Evolutionary conservation across 2,797 vertebrate species (phyloP).

Genomic region (Ambastaia sidthimunki): DNA sequence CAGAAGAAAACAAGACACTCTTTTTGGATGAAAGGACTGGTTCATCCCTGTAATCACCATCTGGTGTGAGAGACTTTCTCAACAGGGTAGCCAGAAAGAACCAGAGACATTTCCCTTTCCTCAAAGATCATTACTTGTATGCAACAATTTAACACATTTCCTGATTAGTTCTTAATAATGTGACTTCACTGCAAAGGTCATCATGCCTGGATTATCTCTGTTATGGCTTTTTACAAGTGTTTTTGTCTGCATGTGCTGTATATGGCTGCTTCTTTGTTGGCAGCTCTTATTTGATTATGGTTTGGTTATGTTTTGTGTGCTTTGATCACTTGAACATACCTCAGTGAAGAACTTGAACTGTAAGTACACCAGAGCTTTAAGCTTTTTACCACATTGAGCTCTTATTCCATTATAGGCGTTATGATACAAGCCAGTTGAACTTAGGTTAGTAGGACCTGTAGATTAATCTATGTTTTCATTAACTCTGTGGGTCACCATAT

Average conservation of each 20-base stretch:
- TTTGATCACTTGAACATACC: too few relatives aligned
- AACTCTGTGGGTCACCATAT: slow-evolving; percentile 25
- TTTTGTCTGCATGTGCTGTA: not conserved
- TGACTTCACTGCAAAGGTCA: not conserved
- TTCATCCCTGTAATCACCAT: slow-evolving; percentile 12
- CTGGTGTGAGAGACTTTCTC: slow-evolving; percentile 40
- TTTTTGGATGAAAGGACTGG: not conserved
- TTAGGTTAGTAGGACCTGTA: slow-evolving; percentile 16
- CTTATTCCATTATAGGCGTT: not conserved
- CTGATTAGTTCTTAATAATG: slow-evolving; percentile 32
- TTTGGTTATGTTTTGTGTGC: too few relatives aligned
- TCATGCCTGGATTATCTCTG: not conserved
- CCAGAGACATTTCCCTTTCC: slow-evolving; percentile 25
- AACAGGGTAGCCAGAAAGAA: slow-evolving; percentile 30
- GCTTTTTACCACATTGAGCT: too few relatives aligned
- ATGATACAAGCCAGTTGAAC: slow-evolving; percentile 6
- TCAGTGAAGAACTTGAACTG: too few relatives aligned
- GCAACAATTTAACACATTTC: slow-evolving; percentile 30
- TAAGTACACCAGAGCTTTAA: too few relatives aligned
- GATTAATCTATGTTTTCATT: slow-evolving; percentile 18
- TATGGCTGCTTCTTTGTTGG: not conserved
- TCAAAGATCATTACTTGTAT: too few relatives aligned
- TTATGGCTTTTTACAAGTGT: not conserved
- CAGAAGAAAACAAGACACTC: slow-evolving; percentile 26
- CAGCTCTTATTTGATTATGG: not conserved